Conservation (phyloP, 1,140 invertebrate genomes). For the Dufourea novaeangliae region DNA sequence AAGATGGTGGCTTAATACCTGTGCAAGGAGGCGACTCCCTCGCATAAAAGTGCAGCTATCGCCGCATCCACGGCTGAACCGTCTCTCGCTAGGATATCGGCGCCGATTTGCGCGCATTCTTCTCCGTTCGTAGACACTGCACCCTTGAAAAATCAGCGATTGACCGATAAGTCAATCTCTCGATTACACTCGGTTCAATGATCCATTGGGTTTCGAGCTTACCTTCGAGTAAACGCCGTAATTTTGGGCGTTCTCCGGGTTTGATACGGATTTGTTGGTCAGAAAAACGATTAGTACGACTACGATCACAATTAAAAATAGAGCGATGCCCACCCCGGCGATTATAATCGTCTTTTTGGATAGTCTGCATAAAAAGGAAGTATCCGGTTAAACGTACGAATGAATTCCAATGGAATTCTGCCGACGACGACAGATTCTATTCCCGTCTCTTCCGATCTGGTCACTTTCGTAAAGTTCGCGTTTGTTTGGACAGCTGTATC, state of each 20-base stretch:
- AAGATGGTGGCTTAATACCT: too few species aligned
- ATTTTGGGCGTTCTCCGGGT: constrained; percentile 39
- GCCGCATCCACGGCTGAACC: constrained; percentile 93
- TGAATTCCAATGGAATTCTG: too few species aligned
- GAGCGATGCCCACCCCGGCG: constrained; percentile 29
- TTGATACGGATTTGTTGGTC: too few species aligned
- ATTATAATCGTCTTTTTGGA: constrained; percentile 32
- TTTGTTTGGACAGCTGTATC: too few species aligned
- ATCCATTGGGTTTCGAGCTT: too few species aligned
- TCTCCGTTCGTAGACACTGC: constrained; percentile 75
- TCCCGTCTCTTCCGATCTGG: too few species aligned
- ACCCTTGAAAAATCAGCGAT: constrained; percentile 51
- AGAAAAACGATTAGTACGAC: constrained; percentile 44
- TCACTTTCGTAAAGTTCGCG: too few species aligned
- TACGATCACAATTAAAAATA: constrained; percentile 54
- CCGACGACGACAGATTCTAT: too few species aligned
- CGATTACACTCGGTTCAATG: too few species aligned
- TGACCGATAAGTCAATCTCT: too few species aligned
- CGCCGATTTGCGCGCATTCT: constrained; percentile 76
- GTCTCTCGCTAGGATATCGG: constrained; percentile 84
- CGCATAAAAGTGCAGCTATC: constrained; percentile 90
- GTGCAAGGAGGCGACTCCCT: constrained; percentile 90
- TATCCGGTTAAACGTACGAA: constrained; percentile 3
- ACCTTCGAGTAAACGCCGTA: constrained; percentile 65
- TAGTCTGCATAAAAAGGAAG: constrained; percentile 35